These are phyloP conservation scores for Epirrita christyi DNA, from an alignment of 2,888 invertebrate genomes.

Conservation along the genomic window DNA sequence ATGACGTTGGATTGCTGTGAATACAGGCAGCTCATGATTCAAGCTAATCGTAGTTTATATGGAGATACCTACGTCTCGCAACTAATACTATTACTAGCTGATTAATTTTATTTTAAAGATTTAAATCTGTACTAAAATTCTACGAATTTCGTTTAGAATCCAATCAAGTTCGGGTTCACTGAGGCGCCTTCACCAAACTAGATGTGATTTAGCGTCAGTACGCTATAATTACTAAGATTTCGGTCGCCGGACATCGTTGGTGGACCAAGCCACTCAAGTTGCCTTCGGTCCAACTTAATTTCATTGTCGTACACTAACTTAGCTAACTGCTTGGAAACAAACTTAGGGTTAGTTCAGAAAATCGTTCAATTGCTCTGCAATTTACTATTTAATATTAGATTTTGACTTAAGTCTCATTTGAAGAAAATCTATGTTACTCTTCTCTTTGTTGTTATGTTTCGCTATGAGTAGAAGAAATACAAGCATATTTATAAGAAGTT, in stretches of 20 bases:
- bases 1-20: no score
- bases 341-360: constrained; percentile 26
- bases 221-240: constrained; percentile 38
- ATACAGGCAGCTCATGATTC: no score
- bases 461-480: no score
- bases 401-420: no score
- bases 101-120: no score
- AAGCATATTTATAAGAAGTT: no score
- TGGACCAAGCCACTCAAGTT: constrained; percentile 37
- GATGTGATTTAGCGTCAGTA: constrained; percentile 26
- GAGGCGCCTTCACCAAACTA: constrained; percentile 30
- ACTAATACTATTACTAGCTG: no score
- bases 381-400: constrained; percentile 11
- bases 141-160: background rate
- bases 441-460: no score
- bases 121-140: background rate
- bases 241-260: constrained; percentile 45
- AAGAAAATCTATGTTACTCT: no score
- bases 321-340: constrained; percentile 32
- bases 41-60: no score
- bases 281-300: constrained; percentile 40
- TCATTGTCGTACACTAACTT: constrained; percentile 37
- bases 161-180: constrained; percentile 11
- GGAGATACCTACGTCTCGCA: no score
- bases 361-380: constrained; percentile 24